Percentiles rank a stretch among this genome's conserved stretches.
These are phyloP conservation scores for Drosophila demipolita DNA, from an alignment of 2,888 invertebrate species.

Conservation along the genomic window DNA sequence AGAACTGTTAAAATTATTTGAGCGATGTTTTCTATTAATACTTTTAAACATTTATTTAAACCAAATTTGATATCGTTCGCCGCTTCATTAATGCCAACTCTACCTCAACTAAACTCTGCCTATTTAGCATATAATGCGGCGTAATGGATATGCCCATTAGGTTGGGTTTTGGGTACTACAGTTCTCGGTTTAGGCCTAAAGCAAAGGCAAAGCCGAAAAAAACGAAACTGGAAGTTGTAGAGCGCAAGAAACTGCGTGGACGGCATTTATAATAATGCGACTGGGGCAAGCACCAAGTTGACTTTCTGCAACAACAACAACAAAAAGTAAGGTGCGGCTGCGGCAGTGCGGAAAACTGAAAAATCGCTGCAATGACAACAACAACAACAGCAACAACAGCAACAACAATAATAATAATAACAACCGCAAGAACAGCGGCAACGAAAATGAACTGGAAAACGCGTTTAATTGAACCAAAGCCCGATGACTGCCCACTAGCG, in stretches of 20 bases:
- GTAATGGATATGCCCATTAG: neutral
- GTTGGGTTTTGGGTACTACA: constrained; percentile 22
- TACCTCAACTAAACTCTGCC: neutral
- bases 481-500: constrained; percentile 71
- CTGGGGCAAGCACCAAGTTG: constrained; percentile 42
- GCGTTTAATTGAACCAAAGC: constrained; percentile 75
- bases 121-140: too few species aligned
- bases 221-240: constrained; percentile 68
- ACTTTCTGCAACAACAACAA: constrained; percentile 46
- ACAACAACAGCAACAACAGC: constrained; percentile 9
- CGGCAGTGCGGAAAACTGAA: constrained; percentile 65
- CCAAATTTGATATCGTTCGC: neutral
- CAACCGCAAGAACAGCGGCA: constrained; percentile 26
- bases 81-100: neutral
- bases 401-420: constrained; percentile 5
- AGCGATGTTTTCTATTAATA: neutral
- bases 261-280: constrained; percentile 82
- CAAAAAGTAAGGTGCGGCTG: constrained; percentile 75
- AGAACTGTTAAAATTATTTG: neutral
- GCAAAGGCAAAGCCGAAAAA: constrained; percentile 49
- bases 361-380: constrained; percentile 51
- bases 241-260: constrained; percentile 82
- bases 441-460: constrained; percentile 66
- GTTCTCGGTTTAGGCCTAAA: constrained; percentile 18
- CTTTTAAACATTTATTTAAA: neutral